A percentile compares a stretch with the other conserved stretches of the same genome.
These are phyloP conservation scores for Lucilia sericata DNA, from an alignment of 1,140 invertebrate species.

Conservation along the genomic window DNA sequence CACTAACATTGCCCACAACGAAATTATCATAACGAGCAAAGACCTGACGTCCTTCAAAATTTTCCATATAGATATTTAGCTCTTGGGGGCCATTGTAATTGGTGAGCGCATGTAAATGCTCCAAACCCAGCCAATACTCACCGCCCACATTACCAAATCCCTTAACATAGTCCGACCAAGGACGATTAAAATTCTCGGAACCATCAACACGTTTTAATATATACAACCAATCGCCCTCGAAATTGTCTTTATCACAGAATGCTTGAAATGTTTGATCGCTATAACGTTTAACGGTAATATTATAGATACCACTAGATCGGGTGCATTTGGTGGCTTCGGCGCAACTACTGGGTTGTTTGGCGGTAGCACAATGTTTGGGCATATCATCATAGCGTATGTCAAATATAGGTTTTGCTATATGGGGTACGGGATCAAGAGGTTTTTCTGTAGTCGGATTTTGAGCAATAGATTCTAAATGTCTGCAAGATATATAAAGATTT, in stretches of 20 bases:
- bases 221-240: neutral
- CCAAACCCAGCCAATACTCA: neutral
- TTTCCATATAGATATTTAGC: neutral
- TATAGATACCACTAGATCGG: neutral
- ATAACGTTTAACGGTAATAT: neutral
- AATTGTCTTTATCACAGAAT: neutral
- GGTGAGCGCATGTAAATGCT: neutral
- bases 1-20: neutral
- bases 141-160: neutral
- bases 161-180: neutral
- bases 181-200: neutral
- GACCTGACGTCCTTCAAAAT: neutral
- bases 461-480: neutral
- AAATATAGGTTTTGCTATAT: neutral
- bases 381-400: neutral
- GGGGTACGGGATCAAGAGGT: neutral
- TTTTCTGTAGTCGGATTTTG: neutral
- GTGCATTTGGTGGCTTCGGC: neutral
- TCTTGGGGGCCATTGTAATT: neutral
- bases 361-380: neutral
- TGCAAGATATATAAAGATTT: neutral
- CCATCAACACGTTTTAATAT: neutral
- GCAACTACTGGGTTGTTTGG: neutral
- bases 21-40: slow-evolving; percentile 1
- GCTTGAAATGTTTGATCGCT: neutral